Conservation (phyloP, 2,797 vertebrate genomes). For the Lophius americanus region DNA sequence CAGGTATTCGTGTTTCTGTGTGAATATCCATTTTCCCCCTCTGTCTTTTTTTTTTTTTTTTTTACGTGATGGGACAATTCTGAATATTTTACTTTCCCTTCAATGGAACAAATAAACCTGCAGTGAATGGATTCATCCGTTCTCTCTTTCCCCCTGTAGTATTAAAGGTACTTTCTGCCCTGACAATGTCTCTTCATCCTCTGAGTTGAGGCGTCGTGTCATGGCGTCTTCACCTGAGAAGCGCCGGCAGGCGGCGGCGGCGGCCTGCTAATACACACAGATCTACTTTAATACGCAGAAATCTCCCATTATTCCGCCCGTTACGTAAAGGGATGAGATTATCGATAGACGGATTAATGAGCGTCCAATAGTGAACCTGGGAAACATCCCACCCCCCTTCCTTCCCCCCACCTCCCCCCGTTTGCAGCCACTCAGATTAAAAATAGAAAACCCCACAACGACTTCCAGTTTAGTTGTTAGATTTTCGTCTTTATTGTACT, state of each 20-base stretch:
- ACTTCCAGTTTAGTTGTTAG: constrained; percentile 70
- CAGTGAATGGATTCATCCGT: no score
- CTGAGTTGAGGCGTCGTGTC: no score
- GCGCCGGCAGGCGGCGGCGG: constrained; percentile 25
- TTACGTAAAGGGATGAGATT: constrained; percentile 77
- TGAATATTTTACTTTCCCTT: no score
- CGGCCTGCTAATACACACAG: constrained; percentile 41
- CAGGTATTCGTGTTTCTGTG: no score
- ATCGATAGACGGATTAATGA: constrained; percentile 72
- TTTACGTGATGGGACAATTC: no score
- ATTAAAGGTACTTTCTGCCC: no score
- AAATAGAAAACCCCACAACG: constrained; percentile 47
- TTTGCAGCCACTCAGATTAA: constrained; percentile 16
- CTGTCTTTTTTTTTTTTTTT: no score
- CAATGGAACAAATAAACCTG: no score
- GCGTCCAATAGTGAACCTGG: constrained; percentile 43
- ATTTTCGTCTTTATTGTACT: constrained; percentile 81
- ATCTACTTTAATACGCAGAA: constrained; percentile 65
- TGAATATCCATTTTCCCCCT: no score
- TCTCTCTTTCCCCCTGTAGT: no score
- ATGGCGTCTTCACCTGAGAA: background rate
- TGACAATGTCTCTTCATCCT: no score
- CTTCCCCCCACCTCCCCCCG: background rate
- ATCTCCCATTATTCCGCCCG: constrained; percentile 54
- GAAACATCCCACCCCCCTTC: background rate